Base-by-base conservation (phyloP, 2,113 vertebrate genomes). In the Antechinus flavipes region DNA sequence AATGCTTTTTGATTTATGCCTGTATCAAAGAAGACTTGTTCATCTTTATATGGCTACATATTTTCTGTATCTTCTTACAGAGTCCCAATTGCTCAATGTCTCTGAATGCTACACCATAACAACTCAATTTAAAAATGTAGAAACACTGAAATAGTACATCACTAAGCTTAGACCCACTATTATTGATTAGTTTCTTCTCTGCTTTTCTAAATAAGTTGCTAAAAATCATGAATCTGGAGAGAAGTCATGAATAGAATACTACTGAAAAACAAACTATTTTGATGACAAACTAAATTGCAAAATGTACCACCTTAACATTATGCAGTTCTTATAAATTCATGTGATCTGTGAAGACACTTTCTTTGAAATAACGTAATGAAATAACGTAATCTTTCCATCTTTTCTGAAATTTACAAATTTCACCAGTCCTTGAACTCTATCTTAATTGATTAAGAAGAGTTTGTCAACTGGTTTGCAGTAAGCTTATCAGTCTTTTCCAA, bases 181-280 rank as follows among this genome's bases (percentile, higher is more conserved):
- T 30, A 96, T 97, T 94, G 68, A 93, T 96, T 96, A 96, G 54
- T 95, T 91, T 96, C 58, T 84, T 91, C 1, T 35, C 47, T 12
- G 53, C 91, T 96, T 46, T 94, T 94, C 93, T 93, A 95, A 93
- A 96, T 91, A 93, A 95, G 90, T 47, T 94, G 14, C 52, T 89
- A 61, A 92, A 96, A 97, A 96, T 50, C n/a, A 55, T 93, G 93
- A 90, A 11, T n/a, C 10, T 55, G 91, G 90, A n/a, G n/a, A 89
- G 7, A 95, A 54, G 93, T 55, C 3, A 93, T 95, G 96, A 23
- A 14, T 94, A 92, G 9, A 12, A 93, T 30, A 89, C 10, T 47
- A 2, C 54, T 93, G 0, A n/a, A 94, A 16, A 56, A 11, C 24
- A 97, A 96, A 92, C 19, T 52, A 91, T 93, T n/a, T 89, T 94